phyloP scores from a whole-genome alignment of 1,140 invertebrate species.

The Pogonognathellus flavescens region DNA sequence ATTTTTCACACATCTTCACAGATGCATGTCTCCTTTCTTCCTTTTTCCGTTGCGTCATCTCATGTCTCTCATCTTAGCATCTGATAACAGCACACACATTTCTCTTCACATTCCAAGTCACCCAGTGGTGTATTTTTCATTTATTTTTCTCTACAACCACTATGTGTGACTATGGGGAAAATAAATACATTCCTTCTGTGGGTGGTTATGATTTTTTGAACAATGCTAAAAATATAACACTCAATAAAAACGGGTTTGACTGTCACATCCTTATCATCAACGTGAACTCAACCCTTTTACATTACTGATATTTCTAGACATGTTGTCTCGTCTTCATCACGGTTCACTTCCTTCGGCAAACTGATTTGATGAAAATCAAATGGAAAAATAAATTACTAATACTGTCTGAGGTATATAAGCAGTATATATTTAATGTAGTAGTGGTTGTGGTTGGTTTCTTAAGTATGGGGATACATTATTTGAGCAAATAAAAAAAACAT shows the following conservation, averaged over 20 bases:
- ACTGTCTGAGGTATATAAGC: too few species aligned
- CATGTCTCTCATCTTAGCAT: constrained; percentile 38
- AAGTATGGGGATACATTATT: too few species aligned
- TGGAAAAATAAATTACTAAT: constrained; percentile 32
- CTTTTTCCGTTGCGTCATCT: constrained; percentile 11
- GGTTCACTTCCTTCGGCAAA: not conserved
- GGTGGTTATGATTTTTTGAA: constrained; percentile 40
- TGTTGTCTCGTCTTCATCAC: constrained; percentile 13
- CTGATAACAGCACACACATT: not conserved
- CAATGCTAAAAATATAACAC: constrained; percentile 38
- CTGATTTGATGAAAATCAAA: constrained; percentile 32
- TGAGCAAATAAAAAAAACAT: too few species aligned
- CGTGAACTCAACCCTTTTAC: constrained; percentile 9
- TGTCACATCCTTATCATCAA: constrained; percentile 37
- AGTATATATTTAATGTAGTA: too few species aligned
- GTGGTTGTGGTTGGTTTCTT: too few species aligned
- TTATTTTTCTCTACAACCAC: not conserved
- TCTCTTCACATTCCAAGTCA: constrained; percentile 17
- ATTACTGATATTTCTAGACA: not conserved
- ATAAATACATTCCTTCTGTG: not conserved
- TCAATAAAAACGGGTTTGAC: constrained; percentile 43
- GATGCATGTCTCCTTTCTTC: constrained; percentile 33
- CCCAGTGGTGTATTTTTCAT: not conserved
- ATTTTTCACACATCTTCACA: constrained; percentile 45
- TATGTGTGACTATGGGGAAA: not conserved